Conservation (phyloP, 1,140 invertebrate genomes). For the Penaeus vannamei region DNA sequence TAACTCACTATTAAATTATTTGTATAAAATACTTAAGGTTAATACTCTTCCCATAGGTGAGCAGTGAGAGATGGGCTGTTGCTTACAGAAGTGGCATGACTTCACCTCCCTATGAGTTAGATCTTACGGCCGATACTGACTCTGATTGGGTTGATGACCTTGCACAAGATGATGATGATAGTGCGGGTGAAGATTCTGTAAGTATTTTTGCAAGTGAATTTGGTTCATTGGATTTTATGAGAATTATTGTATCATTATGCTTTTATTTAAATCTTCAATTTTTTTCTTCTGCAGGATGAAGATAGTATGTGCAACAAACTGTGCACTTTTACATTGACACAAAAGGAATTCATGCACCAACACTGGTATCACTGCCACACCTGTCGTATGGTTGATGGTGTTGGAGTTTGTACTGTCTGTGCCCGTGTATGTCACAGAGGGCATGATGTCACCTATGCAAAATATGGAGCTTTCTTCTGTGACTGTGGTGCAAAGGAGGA, state of each 20-base stretch:
- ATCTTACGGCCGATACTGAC: constrained; percentile 81
- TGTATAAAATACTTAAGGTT: neutral
- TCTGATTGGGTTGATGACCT: constrained; percentile 88
- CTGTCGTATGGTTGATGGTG: constrained; percentile 97
- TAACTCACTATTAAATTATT: neutral
- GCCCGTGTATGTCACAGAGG: constrained; percentile 96
- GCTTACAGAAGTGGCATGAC: constrained; percentile 61
- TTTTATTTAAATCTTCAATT: constrained; percentile 27
- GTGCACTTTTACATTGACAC: constrained; percentile 96
- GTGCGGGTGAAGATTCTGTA: constrained; percentile 88
- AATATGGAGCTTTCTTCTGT: constrained; percentile 99
- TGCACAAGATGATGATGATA: constrained; percentile 87
- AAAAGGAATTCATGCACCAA: constrained; percentile 99
- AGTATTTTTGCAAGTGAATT: constrained; percentile 70
- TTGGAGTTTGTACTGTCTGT: constrained; percentile 97
- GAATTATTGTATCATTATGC: neutral
- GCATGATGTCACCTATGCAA: constrained; percentile 97
- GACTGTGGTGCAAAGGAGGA: constrained; percentile 98
- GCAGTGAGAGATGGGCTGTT: constrained; percentile 60
- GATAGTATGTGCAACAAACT: constrained; percentile 94
- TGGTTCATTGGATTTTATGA: no score
- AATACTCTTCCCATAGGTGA: constrained; percentile 68
- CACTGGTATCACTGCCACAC: constrained; percentile 97
- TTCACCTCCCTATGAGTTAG: constrained; percentile 74
- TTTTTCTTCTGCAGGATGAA: constrained; percentile 81